Evolutionary conservation across 2,888 invertebrate genomes (phyloP).

Genomic region (Caradrina clavipalpis): DNA sequence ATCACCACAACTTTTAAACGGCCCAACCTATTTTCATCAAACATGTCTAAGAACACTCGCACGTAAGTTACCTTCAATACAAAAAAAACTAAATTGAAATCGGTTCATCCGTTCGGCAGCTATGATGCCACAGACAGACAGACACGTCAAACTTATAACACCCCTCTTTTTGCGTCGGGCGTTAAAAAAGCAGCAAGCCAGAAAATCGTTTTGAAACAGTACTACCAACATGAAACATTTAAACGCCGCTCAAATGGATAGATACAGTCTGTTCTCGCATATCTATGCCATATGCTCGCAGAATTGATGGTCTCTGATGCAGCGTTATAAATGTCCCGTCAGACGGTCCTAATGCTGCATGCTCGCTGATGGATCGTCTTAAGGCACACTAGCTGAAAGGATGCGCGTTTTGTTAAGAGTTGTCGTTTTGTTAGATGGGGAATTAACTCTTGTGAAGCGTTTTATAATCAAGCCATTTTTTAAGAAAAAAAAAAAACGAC

Average conservation of each 20-base stretch:
- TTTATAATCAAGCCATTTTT: background rate
- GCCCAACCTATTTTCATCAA: too few relatives aligned
- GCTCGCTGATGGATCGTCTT: conserved; percentile 54
- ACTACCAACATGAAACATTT: conserved; percentile 2
- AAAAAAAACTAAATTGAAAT: too few relatives aligned
- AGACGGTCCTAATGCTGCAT: conserved; percentile 57
- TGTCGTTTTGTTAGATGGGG: conserved; percentile 6
- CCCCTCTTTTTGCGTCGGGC: too few relatives aligned
- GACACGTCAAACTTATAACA: too few relatives aligned
- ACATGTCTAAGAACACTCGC: too few relatives aligned
- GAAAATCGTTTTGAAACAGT: background rate
- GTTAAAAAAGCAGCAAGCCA: too few relatives aligned
- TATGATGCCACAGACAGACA: too few relatives aligned
- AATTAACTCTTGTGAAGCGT: background rate
- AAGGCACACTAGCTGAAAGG: background rate
- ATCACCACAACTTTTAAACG: too few relatives aligned
- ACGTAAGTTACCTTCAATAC: too few relatives aligned
- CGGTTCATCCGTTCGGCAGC: too few relatives aligned
- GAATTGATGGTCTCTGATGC: conserved; percentile 68
- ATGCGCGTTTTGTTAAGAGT: conserved; percentile 9
- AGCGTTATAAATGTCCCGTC: conserved; percentile 70
- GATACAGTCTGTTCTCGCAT: conserved; percentile 28
- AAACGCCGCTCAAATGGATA: conserved; percentile 9
- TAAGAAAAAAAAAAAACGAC: too few relatives aligned
- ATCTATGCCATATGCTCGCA: conserved; percentile 50